Conservation (phyloP, 2,113 vertebrate genomes). For the Gymnobelideus leadbeateri region DNA sequence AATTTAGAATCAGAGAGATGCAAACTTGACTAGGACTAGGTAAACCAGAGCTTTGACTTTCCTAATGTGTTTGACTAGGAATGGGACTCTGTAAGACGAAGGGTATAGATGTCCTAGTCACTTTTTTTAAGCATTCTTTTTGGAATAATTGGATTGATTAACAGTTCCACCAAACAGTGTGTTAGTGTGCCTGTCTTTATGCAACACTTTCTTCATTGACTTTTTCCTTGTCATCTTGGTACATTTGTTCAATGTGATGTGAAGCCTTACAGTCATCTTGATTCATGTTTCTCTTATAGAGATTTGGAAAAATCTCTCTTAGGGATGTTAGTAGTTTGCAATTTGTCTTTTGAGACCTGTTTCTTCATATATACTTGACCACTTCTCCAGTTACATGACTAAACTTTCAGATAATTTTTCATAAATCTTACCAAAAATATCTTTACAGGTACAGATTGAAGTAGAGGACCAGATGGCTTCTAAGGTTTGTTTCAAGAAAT, state of each 20-base stretch:
- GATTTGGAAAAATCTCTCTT: not conserved
- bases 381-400: not conserved
- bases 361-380: not conserved
- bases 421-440: not conserved
- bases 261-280: not conserved
- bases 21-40: too few species aligned
- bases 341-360: not conserved
- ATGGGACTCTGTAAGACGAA: too few species aligned
- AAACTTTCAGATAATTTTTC: not conserved
- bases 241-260: not conserved
- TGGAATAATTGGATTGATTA: not conserved
- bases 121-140: not conserved
- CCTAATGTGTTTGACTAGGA: too few species aligned
- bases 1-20: too few species aligned
- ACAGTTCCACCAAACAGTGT: not conserved
- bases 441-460: not conserved
- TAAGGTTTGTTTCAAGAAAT: not conserved
- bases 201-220: not conserved
- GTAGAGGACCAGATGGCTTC: not conserved
- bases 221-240: not conserved
- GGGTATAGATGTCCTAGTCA: too few species aligned
- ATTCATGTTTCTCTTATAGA: not conserved
- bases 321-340: not conserved
- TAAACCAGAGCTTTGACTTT: too few species aligned
- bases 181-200: not conserved